A percentile compares a stretch with the other conserved stretches of the same genome.
phyloP scores from a whole-genome alignment of 2,113 vertebrate genomes.

The Caranx melampygus region DNA sequence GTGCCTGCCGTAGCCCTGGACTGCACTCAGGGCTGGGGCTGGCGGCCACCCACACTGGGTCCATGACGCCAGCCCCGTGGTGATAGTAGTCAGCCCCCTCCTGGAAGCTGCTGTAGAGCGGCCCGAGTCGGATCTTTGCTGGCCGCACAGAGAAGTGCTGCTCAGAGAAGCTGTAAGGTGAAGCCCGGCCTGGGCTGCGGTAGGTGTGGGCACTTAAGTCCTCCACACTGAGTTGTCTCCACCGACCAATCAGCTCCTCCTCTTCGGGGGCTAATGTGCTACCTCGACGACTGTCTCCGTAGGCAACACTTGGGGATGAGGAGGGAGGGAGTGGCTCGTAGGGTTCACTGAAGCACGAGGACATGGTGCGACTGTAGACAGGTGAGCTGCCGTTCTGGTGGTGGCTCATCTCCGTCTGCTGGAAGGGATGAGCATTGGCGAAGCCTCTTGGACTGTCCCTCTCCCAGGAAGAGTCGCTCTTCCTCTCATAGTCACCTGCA shows the following conservation, averaged over 20 bases:
- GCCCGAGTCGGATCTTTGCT: conserved; percentile 88
- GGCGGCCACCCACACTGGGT: conserved; percentile 73
- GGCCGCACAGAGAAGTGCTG: conserved; percentile 89
- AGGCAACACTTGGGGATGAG: conserved; percentile 88
- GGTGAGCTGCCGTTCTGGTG: conserved; percentile 90
- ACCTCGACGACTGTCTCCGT: conserved; percentile 88
- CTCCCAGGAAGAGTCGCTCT: conserved; percentile 89
- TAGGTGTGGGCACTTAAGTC: conserved; percentile 91
- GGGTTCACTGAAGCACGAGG: conserved; percentile 90
- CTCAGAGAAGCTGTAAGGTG: conserved; percentile 92
- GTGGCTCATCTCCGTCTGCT: conserved; percentile 86
- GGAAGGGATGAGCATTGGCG: conserved; percentile 83
- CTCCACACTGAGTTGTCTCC: conserved; percentile 94
- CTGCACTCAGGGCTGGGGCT: conserved; percentile 88
- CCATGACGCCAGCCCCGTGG: conserved; percentile 76
- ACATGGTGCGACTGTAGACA: conserved; percentile 89
- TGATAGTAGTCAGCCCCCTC: conserved; percentile 93
- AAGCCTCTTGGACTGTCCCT: conserved; percentile 88
- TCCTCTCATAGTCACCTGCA: conserved; percentile 88
- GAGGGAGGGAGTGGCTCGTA: conserved; percentile 91
- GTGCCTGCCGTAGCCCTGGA: conserved; percentile 85
- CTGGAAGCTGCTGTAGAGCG: conserved; percentile 95
- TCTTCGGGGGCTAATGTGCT: conserved; percentile 86
- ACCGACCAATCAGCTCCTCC: conserved; percentile 89
- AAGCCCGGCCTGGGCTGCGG: conserved; percentile 86